Percentiles rank a stretch among this genome's conserved stretches.
These are phyloP conservation scores for Teinopalpus imperialis DNA, from an alignment of 2,888 invertebrate species.

Conservation along the genomic window DNA sequence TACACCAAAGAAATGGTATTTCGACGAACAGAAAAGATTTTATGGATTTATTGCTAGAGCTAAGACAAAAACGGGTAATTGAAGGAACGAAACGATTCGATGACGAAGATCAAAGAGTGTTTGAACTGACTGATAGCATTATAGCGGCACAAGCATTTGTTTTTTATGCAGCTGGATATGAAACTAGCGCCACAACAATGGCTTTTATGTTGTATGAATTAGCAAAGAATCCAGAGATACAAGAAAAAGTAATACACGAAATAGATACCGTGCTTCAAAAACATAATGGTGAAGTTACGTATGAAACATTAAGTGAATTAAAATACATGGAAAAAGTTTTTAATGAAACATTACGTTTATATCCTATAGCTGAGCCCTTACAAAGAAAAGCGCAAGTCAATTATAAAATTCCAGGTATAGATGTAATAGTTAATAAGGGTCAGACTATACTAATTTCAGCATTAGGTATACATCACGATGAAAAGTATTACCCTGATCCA, in stretches of 20 bases:
- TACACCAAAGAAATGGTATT: conserved; percentile 60
- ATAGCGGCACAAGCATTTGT: too few species aligned
- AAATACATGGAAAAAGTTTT: conserved; percentile 61
- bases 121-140: too few species aligned
- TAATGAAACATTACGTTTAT: conserved; percentile 62
- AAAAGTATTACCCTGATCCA: too few species aligned
- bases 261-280: conserved; percentile 46
- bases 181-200: conserved; percentile 40
- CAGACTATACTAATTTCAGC: conserved; percentile 49
- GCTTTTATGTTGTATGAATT: conserved; percentile 53
- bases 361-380: conserved; percentile 60
- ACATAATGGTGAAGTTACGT: conserved; percentile 50
- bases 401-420: conserved; percentile 55
- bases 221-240: conserved; percentile 54
- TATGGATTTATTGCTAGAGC: too few species aligned
- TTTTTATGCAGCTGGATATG: conserved; percentile 62
- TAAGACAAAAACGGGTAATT: too few species aligned
- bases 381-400: conserved; percentile 49
- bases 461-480: too few species aligned
- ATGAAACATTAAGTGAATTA: conserved; percentile 57
- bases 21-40: too few species aligned
- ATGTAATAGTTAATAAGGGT: conserved; percentile 52
- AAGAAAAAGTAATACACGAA: conserved; percentile 48
- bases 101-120: too few species aligned
- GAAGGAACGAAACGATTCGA: too few species aligned